phyloP scores from a whole-genome alignment of 2,797 vertebrate genomes.

The Poeciliopsis gracilis region DNA sequence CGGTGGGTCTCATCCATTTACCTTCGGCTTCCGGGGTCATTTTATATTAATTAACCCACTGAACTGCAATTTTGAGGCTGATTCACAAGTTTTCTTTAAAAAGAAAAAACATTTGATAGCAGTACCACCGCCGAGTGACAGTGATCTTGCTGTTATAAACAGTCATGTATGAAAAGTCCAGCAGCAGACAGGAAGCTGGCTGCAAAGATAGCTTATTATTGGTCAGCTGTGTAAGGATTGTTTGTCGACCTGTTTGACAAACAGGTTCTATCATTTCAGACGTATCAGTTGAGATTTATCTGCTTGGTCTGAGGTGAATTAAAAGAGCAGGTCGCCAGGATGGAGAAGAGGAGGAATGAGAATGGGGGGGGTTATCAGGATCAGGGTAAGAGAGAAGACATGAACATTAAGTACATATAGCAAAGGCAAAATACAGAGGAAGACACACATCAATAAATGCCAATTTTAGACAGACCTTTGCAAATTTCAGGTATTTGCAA shows the following conservation, averaged over 20 bases:
- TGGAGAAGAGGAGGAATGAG: conserved; percentile 77
- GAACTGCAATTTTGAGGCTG: background rate
- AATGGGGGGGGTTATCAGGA: conserved; percentile 84
- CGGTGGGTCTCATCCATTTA: background rate
- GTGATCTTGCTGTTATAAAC: background rate
- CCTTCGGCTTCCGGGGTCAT: background rate
- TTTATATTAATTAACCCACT: background rate
- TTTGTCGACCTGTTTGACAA: background rate
- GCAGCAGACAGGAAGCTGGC: background rate
- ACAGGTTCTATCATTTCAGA: background rate
- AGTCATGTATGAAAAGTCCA: background rate
- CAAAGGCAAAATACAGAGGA: background rate
- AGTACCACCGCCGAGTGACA: background rate
- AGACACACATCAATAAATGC: background rate
- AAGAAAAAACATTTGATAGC: background rate
- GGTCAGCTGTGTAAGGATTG: background rate
- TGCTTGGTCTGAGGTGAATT: conserved; percentile 84
- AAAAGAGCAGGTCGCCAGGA: conserved; percentile 34
- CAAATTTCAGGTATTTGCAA: background rate
- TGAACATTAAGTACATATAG: conserved; percentile 79
- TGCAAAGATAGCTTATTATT: background rate
- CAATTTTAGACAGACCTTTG: background rate
- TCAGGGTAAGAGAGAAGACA: conserved; percentile 82
- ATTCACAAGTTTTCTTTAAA: background rate
- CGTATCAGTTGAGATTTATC: conserved; percentile 75